Conservation (phyloP, 2,797 vertebrate genomes). For the Sebastes miniatus region DNA sequence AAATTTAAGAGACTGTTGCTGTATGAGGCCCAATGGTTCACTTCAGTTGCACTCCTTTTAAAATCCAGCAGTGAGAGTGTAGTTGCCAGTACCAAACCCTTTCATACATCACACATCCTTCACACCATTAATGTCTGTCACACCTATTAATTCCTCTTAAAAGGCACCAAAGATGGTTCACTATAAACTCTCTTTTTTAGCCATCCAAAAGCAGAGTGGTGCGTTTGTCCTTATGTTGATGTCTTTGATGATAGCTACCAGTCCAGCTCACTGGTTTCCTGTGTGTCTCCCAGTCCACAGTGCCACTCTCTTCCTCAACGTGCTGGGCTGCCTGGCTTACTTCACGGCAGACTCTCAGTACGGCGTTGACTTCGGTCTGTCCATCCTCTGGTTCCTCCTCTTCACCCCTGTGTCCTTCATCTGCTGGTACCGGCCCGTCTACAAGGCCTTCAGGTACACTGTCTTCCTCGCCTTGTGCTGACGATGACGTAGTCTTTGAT, state of each 20-base stretch:
- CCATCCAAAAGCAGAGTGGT: background rate
- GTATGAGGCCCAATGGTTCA: background rate
- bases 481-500: background rate
- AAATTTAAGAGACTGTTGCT: too few relatives aligned
- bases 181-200: background rate
- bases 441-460: constrained; percentile 95
- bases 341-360: constrained; percentile 74
- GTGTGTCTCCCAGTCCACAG: constrained; percentile 85
- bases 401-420: constrained; percentile 96
- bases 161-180: background rate
- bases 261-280: background rate
- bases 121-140: background rate
- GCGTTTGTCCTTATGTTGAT: background rate
- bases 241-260: background rate
- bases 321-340: constrained; percentile 93
- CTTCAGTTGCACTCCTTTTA: background rate
- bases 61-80: background rate
- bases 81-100: background rate
- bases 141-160: background rate
- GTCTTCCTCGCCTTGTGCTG: background rate
- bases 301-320: constrained; percentile 92
- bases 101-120: background rate
- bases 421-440: constrained; percentile 97
- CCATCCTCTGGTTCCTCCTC: constrained; percentile 95
- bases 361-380: constrained; percentile 94